phyloP scores from a whole-genome alignment of 1,140 invertebrate genomes.

The Centruroides vittatus region DNA sequence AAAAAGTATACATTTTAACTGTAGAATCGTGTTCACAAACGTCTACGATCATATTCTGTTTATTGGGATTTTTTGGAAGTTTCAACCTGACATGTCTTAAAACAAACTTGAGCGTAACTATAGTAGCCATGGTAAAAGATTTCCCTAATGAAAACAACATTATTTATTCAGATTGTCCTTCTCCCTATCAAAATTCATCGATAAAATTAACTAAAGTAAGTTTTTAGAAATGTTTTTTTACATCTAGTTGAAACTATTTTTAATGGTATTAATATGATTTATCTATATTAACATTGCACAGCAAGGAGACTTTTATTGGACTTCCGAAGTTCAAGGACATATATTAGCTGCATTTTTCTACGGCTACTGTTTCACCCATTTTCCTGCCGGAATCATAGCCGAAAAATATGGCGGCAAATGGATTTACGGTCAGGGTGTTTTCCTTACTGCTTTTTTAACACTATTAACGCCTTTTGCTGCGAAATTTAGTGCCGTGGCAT shows the following conservation, averaged over 20 bases:
- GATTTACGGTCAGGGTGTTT: slow-evolving; percentile 65
- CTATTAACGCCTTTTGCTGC: slow-evolving; percentile 26
- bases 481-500: too few relatives aligned
- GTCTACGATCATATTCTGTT: too few relatives aligned
- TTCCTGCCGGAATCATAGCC: slow-evolving; percentile 61
- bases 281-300: background rate
- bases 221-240: too few relatives aligned
- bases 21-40: too few relatives aligned
- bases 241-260: too few relatives aligned
- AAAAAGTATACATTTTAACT: too few relatives aligned
- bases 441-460: slow-evolving; percentile 62
- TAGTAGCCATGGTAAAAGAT: slow-evolving; percentile 17
- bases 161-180: too few relatives aligned
- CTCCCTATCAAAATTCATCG: too few relatives aligned
- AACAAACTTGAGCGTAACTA: slow-evolving; percentile 15
- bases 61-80: slow-evolving; percentile 15
- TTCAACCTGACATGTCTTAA: slow-evolving; percentile 15
- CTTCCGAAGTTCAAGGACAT: slow-evolving; percentile 56
- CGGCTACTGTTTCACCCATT: slow-evolving; percentile 66
- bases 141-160: background rate
- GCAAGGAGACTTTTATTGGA: slow-evolving; percentile 57
- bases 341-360: slow-evolving; percentile 74
- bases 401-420: slow-evolving; percentile 66
- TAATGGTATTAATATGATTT: too few relatives aligned
- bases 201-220: too few relatives aligned